Percentiles rank a stretch among this genome's conserved stretches.
Evolutionary conservation across 1,140 invertebrate species (phyloP).

Genomic region (Eriocheir sinensis): DNA sequence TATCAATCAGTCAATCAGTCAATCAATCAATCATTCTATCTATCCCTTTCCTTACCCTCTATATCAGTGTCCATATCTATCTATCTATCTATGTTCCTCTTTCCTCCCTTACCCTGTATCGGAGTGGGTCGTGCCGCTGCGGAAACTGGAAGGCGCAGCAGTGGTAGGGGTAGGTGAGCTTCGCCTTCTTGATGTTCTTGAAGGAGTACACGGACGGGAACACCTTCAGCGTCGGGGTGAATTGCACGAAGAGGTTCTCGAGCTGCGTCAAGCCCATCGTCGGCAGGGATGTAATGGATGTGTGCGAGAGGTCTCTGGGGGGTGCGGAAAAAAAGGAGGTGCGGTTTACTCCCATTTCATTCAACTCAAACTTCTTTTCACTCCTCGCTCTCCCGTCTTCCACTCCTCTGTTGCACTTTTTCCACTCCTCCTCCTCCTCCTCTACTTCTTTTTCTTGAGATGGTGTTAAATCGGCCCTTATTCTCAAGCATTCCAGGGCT

Average conservation of each 20-base stretch:
- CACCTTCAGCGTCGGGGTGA: conserved; percentile 88
- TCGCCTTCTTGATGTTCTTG: conserved; percentile 83
- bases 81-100: too few relatives aligned
- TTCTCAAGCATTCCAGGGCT: too few relatives aligned
- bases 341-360: background rate
- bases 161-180: conserved; percentile 92
- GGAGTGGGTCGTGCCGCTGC: conserved; percentile 87
- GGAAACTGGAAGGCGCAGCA: conserved; percentile 94
- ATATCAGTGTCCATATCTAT: too few relatives aligned
- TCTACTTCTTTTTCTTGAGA: too few relatives aligned
- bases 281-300: conserved; percentile 88
- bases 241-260: conserved; percentile 87
- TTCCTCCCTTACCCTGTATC: conserved; percentile 82
- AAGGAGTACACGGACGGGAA: conserved; percentile 93
- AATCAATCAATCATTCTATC: too few relatives aligned
- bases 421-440: too few relatives aligned
- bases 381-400: too few relatives aligned
- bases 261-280: conserved; percentile 88
- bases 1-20: too few relatives aligned
- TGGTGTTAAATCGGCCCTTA: too few relatives aligned
- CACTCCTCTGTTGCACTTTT: too few relatives aligned
- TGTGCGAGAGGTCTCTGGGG: conserved; percentile 88
- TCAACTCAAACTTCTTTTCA: too few relatives aligned
- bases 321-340: background rate
- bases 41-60: too few relatives aligned